Evolutionary conservation across 2,888 invertebrate species (phyloP), one percentile per base, ranked within the genome.

Genomic region (Copidosoma aretas): DNA sequence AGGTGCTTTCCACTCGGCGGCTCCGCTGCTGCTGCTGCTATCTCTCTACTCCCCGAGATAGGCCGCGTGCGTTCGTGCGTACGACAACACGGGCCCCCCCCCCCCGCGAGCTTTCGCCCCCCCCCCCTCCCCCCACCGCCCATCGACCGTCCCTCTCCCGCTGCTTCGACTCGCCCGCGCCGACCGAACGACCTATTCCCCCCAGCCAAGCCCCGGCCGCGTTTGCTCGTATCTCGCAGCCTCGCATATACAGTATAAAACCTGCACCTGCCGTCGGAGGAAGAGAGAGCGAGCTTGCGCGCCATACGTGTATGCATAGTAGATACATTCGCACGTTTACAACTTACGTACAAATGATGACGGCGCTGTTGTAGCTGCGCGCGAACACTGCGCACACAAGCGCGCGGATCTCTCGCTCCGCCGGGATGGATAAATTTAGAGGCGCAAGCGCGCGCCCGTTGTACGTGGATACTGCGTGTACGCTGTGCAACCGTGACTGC

Each of bases 81-180:
- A 3, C 12, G 46, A 15, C 19, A 12, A 5, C 12, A 8, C 52
- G 8, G 52, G 19, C 12, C 10, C 52, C 56, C 39, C 43, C 25
- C 39, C 52, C 63, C 41, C 19, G 1, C 41, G n/a, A 17, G 15
- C 17, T 25, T 32, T 17, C 25, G 24, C 25, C 54, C 5, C 24
- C 25, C 54, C 15, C 25, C 25, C 17, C 32, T 12, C 22, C 17
- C 8, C 56, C n/a, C 14, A 14, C 15, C 49, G 61, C 58, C 25
- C 49, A 19, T 51, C 65, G 57, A 51, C 49, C 49, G 39, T 60
- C 70, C 66, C 67, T 71, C 60, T 66, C 62, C 57, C 14, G 43
- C 43, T 15, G 43, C 32, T 32, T 46, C 43, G 43, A 46, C 17
- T 46, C 32, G 46, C 46, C 46, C 21, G 52, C 10, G 19, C 10